These are phyloP conservation scores for Caenorhabditis japonica DNA, from an alignment of 2,888 invertebrate genomes.

Conservation along the genomic window DNA sequence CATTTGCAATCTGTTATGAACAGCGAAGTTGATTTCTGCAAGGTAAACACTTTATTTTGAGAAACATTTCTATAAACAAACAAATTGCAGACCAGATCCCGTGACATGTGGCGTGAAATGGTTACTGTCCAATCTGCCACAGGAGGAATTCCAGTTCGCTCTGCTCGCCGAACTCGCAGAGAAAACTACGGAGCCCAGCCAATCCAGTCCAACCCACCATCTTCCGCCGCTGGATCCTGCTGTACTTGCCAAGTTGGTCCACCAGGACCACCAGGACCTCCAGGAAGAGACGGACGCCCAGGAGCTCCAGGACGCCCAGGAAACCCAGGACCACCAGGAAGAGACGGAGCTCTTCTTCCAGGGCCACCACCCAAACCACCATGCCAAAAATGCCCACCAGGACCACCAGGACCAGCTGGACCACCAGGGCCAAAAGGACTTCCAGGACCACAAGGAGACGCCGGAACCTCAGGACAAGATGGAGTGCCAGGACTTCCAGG, in stretches of 20 bases:
- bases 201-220: constrained; percentile 55
- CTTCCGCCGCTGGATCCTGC: constrained; percentile 67
- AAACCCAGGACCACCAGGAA: constrained; percentile 71
- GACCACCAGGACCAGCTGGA: constrained; percentile 66
- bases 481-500: constrained; percentile 74
- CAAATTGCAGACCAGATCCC: constrained; percentile 74
- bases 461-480: constrained; percentile 68
- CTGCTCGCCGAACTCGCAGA: constrained; percentile 55
- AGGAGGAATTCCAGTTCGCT: constrained; percentile 53
- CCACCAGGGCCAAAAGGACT: constrained; percentile 70
- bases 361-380: constrained; percentile 77
- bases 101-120: constrained; percentile 77
- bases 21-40: constrained; percentile 77
- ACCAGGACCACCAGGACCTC: constrained; percentile 68
- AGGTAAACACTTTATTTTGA: constrained; percentile 61
- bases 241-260: constrained; percentile 75
- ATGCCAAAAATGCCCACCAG: constrained; percentile 74
- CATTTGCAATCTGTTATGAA: constrained; percentile 77
- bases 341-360: constrained; percentile 72
- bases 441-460: constrained; percentile 73
- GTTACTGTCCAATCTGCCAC: constrained; percentile 74
- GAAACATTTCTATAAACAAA: too few relatives aligned
- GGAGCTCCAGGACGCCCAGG: constrained; percentile 72
- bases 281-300: constrained; percentile 70
- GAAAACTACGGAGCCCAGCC: constrained; percentile 62